Evolutionary conservation across 2,113 vertebrate genomes (phyloP), one percentile per base, ranked within the genome.

Genomic region (Hassar affinis): DNA sequence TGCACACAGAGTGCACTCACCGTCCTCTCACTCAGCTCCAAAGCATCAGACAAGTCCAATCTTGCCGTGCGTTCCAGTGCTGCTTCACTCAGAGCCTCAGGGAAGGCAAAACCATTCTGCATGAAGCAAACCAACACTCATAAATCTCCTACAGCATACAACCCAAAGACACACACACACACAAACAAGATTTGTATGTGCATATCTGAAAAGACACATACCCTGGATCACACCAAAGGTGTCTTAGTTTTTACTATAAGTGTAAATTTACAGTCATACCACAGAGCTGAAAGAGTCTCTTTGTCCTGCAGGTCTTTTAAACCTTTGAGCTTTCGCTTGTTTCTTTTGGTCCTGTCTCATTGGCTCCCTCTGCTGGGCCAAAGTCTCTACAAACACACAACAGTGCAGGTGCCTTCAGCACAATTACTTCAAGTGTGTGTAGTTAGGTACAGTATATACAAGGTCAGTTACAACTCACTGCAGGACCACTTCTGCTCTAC

Each of bases 11-110:
- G 17, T 18, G 17, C n/a, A 91, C 92, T 0, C 89, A 96, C 95
- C 90, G 93, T 93, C 83, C 89, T 90, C 87, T 96, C 95, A 0
- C 94, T 89, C 1, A 94, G 86, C 0, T 94, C 93, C 6, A 90
- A 75, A 3, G 38, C 88, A 1, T 94, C 92, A 0, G 82, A 75
- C 75, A 64, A 6, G 38, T 92, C 92, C 57, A 74, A 59, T 42
- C 82, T 90, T 0, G 4, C 76, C 0, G 84, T 69, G 62, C 86
- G 89, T 12, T 89, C 90, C 0, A 83, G 1, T 5, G 84, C 15
- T 5, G 49, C 22, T 0, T 85, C 79, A 0, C 9, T 85, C 82
- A 87, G 54, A 42, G 52, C 83, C 71, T 81, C 89, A 68, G 87
- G 79, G 85, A 22, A 1, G 0, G 25, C 94, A 91, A 78, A 89